A percentile compares a stretch with the other conserved stretches of the same genome.
Conservation (phyloP, 2,113 vertebrate species). For the Dermatemys mawii region DNA sequence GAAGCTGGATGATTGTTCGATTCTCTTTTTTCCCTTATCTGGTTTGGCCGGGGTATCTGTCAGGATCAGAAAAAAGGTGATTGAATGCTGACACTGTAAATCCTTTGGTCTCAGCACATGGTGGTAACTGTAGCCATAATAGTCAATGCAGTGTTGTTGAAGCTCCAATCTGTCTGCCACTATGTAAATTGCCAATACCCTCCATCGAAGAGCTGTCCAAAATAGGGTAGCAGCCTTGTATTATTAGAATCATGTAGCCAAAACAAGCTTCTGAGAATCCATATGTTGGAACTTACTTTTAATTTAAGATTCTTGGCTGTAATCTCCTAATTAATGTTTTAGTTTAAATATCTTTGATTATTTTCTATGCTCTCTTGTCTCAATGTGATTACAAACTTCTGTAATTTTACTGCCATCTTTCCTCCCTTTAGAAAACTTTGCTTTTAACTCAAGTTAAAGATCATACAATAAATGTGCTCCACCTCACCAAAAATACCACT, state of each 20-base stretch:
- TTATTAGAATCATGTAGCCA: background rate
- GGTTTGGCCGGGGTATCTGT: background rate
- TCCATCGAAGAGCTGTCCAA: no score
- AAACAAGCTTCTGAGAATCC: background rate
- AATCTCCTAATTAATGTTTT: background rate
- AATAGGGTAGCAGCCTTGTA: background rate
- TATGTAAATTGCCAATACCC: no score
- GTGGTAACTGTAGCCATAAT: no score
- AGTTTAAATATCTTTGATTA: background rate
- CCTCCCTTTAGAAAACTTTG: background rate
- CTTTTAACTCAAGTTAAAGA: background rate
- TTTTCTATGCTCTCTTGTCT: background rate
- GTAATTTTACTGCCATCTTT: conserved; percentile 59
- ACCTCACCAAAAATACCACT: background rate
- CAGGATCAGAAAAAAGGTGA: background rate
- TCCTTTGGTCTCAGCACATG: no score
- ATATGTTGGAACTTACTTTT: background rate
- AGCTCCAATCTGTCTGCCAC: no score
- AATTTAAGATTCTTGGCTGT: background rate
- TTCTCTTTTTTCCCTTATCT: background rate
- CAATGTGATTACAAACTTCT: no score
- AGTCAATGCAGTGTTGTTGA: no score
- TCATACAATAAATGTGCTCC: background rate
- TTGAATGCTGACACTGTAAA: no score
- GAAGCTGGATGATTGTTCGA: background rate